Base-by-base conservation (phyloP, 2,113 vertebrate genomes). In the Oriolus oriolus region DNA sequence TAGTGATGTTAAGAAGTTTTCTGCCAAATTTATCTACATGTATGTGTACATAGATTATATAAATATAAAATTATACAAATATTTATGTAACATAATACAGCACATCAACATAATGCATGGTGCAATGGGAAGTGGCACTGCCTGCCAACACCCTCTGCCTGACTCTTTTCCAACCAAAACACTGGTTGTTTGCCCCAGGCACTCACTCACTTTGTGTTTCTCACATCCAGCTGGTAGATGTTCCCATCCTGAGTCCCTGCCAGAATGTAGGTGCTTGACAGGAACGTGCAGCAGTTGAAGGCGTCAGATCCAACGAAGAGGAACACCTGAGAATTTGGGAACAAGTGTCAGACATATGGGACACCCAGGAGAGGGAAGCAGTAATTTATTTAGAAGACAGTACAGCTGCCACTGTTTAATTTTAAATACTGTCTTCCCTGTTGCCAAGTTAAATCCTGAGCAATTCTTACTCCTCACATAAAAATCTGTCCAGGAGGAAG, bases 271-370 rank as follows among this genome's bases (percentile, higher is more conserved):
- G 98, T 96, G 60, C 97, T 98, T 3, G 98, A 98, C 81, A 98
- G 97, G 97, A 98, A 98, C 0, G 97, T 94, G 74, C 98, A 98
- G 95, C 98, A 98, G 84, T 98, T 98, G 95, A 98, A 98, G 1
- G 98, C 98, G 6, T 98, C 98, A 2, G 98, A 98, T 44, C 98
- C 98, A 2, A 95, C 7, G 3, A 98, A 98, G 28, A 98, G 97
- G 87, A 98, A 98, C 19, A 98, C 87, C 98, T 98, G 85, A 26
- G 53, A 61, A 84, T 18, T 41, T 4, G 64, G 57, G 70, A 66
- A 54, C 69, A 88, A 65, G 60, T 3, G 63, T 89, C 73, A 78
- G 79, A 52, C 50, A 37, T 24, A 5, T 0, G 6, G 59, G 35
- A 65, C 30, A 49, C 16, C 5, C 5, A 37, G 19, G 5, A 68